Percentiles rank a stretch among this genome's conserved stretches.
These are phyloP conservation scores for Macrobrachium nipponense DNA, from an alignment of 1,140 invertebrate genomes.

Conservation along the genomic window DNA sequence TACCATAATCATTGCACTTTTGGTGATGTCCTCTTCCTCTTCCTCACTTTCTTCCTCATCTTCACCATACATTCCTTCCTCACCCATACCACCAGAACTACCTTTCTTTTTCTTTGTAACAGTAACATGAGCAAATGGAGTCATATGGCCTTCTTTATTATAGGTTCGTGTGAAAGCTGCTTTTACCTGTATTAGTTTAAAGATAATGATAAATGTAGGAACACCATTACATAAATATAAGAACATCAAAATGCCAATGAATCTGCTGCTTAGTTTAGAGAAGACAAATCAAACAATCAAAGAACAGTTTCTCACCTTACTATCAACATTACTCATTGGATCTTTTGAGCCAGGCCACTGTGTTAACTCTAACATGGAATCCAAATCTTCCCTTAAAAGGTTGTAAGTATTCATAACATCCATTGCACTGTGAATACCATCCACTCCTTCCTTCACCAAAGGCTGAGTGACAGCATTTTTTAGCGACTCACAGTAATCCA, in stretches of 20 bases:
- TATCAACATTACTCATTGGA: slow-evolving; percentile 80
- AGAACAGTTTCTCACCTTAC: slow-evolving; percentile 76
- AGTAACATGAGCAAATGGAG: slow-evolving; percentile 30
- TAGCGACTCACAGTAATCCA: slow-evolving; percentile 86
- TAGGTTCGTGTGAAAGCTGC: slow-evolving; percentile 91
- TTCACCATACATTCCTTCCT: slow-evolving; percentile 3
- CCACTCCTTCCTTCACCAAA: slow-evolving; percentile 76
- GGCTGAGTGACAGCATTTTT: slow-evolving; percentile 80
- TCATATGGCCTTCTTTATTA: slow-evolving; percentile 78
- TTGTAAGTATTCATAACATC: slow-evolving; percentile 83
- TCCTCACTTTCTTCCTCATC: slow-evolving; percentile 38
- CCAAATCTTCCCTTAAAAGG: slow-evolving; percentile 90
- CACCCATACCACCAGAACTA: neutral
- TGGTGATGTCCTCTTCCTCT: slow-evolving; percentile 18
- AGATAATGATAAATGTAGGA: neutral
- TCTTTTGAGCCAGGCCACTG: slow-evolving; percentile 85
- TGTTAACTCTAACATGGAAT: slow-evolving; percentile 85
- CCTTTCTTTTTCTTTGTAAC: slow-evolving; percentile 43
- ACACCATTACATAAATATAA: neutral
- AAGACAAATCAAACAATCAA: neutral
- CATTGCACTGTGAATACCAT: slow-evolving; percentile 82
- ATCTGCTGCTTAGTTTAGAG: neutral
- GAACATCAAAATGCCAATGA: neutral
- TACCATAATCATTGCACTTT: slow-evolving; percentile 48
- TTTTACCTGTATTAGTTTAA: slow-evolving; percentile 77